These are phyloP conservation scores for Hedychridium roseum DNA, from an alignment of 2,888 invertebrate genomes.

Conservation along the genomic window DNA sequence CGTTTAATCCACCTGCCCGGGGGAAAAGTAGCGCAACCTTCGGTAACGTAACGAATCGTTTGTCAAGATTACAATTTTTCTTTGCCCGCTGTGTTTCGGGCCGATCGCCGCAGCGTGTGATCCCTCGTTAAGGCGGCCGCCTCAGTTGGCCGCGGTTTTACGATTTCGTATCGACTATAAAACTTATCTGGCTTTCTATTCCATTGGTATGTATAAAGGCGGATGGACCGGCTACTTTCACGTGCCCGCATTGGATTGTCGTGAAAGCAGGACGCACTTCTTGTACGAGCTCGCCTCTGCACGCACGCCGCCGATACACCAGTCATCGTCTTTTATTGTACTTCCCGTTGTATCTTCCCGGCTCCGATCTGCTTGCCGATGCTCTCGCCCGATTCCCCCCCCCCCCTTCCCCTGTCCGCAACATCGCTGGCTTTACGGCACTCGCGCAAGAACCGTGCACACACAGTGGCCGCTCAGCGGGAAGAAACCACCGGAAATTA, in stretches of 20 bases:
- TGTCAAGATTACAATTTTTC: too few species aligned
- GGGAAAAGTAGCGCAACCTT: too few species aligned
- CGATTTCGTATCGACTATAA: constrained; percentile 62
- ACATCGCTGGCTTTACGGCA: neutral
- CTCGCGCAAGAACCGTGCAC: too few species aligned
- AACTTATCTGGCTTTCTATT: constrained; percentile 64
- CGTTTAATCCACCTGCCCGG: too few species aligned
- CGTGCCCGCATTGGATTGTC: constrained; percentile 60
- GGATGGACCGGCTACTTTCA: constrained; percentile 62
- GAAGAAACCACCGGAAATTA: too few species aligned
- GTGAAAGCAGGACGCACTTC: constrained; percentile 63
- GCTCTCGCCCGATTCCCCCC: too few species aligned
- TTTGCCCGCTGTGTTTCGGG: too few species aligned
- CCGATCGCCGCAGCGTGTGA: too few species aligned
- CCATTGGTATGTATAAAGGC: constrained; percentile 63
- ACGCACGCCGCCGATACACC: constrained; percentile 10
- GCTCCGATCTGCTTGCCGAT: too few species aligned
- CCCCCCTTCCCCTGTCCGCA: constrained; percentile 1
- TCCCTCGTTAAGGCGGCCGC: constrained; percentile 43
- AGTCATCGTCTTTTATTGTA: constrained; percentile 38
- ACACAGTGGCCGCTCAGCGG: too few species aligned
- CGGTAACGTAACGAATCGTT: too few species aligned
- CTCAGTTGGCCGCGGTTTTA: too few species aligned
- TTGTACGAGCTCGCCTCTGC: constrained; percentile 31
- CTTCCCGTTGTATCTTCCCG: constrained; percentile 36